A percentile compares a stretch with the other conserved stretches of the same genome.
Evolutionary conservation across 1,140 invertebrate genomes (phyloP).

Genomic region (Adelges cooleyi): DNA sequence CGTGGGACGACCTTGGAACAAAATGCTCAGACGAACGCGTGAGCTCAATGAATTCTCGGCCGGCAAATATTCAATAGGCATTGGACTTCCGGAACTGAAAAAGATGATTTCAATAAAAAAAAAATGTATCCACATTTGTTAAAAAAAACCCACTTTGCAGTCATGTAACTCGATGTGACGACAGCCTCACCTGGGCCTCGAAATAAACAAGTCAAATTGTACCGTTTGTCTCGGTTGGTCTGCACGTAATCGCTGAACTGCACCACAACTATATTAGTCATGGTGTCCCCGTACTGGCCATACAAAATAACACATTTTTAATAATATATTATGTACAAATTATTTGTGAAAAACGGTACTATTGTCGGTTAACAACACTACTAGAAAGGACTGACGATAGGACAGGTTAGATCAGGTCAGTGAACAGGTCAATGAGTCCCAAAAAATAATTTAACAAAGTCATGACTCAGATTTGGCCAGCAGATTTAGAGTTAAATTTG

Average conservation of each 20-base stretch:
- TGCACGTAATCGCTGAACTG: constrained; percentile 89
- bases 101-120: not conserved
- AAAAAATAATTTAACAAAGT: no score
- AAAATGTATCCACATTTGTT: not conserved
- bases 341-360: no score
- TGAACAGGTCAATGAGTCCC: no score
- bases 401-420: no score
- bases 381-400: no score
- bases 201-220: constrained; percentile 83
- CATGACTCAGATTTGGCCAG: no score
- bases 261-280: constrained; percentile 88
- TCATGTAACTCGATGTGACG: constrained; percentile 85
- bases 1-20: constrained; percentile 80
- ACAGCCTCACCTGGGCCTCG: constrained; percentile 82
- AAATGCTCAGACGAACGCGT: constrained; percentile 67
- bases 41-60: constrained; percentile 82
- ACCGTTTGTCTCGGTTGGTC: constrained; percentile 77
- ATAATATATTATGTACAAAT: no score
- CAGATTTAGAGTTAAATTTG: no score
- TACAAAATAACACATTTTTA: constrained; percentile 30
- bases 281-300: constrained; percentile 78
- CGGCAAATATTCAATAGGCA: constrained; percentile 79
- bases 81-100: constrained; percentile 65
- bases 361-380: no score
- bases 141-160: constrained; percentile 59